phyloP scores from a whole-genome alignment of 2,113 vertebrate genomes.

The Bettongia penicillata region DNA sequence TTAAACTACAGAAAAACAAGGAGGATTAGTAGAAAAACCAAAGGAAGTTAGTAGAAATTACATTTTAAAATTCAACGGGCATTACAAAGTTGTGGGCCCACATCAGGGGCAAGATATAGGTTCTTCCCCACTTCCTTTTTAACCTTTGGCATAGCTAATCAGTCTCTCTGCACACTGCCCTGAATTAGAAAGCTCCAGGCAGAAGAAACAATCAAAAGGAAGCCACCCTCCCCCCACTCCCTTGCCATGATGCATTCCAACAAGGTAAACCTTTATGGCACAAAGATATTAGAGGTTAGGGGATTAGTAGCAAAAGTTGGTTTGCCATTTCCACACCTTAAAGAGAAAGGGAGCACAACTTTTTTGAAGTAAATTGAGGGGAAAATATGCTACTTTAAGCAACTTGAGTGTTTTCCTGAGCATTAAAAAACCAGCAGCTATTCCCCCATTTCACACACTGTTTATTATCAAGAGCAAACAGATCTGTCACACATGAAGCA shows the following conservation, averaged over 20 bases:
- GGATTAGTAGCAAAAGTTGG: slow-evolving; percentile 14
- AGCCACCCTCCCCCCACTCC: background rate
- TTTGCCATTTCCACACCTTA: slow-evolving; percentile 42
- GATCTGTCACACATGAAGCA: slow-evolving; percentile 57
- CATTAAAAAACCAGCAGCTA: background rate
- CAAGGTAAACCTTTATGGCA: background rate
- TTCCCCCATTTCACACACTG: slow-evolving; percentile 24
- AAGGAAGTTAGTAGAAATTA: background rate
- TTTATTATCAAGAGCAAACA: slow-evolving; percentile 60
- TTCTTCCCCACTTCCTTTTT: background rate
- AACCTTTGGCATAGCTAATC: background rate
- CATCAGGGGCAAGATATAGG: background rate
- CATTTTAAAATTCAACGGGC: slow-evolving; percentile 27
- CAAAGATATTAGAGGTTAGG: slow-evolving; percentile 69
- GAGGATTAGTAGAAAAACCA: slow-evolving; percentile 57
- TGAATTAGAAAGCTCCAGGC: background rate
- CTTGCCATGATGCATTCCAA: slow-evolving; percentile 20
- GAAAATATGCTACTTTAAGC: background rate
- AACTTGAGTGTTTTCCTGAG: slow-evolving; percentile 50
- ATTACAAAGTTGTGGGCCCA: background rate
- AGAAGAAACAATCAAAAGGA: background rate
- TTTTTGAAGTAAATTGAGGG: background rate
- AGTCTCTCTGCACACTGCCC: background rate
- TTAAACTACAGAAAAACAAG: background rate
- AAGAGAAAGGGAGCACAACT: slow-evolving; percentile 39